Base-by-base conservation (phyloP, 2,888 invertebrate species). In the Deilephila porcellus region DNA sequence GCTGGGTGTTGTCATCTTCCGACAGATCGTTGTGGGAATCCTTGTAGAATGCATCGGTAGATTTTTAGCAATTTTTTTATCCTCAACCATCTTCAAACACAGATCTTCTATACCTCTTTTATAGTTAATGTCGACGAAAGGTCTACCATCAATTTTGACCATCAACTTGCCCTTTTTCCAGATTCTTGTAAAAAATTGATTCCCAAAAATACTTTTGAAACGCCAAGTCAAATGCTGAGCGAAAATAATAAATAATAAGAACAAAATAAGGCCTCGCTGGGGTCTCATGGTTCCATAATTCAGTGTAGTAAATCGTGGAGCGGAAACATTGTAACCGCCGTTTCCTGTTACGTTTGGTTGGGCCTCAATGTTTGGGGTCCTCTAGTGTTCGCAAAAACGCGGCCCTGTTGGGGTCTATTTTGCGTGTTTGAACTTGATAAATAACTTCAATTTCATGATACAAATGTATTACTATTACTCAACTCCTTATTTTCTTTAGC, bases 291-390 rank as follows among this genome's bases (percentile, higher is more conserved):
- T 86, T 87, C 84, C 85, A 85, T 86, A 86, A 87, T 85, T 84
- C 83, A 84, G 82, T 73, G 83, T 75, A 77, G 85, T 81, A 84
- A 87, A 86, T 85, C 87, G 85, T 74, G 83, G 86, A 86, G 86
- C 88, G 88, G 88, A 88, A 87, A 78, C 82, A 78, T 79, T 82
- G 87, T 85, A 86, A 88, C 88, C 85, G 85, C 86, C 84, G 84
- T 82, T 88, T 89, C 86, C 88, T 83, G 86, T 85, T 84, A 81
- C 88, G 85, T 82, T 79, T 75, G 78, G 80, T 71, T 77, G 76
- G 76, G 75, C 71, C 70, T 73, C 72, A 71, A 75, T 77, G 75
- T 74, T 76, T 70, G 45, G 78, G 76, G 76, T 70, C 74, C 78
- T 19, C 56, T 25, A 34, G 17, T 19, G 45, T 45, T 45, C 45